Percentiles rank a stretch among this genome's conserved stretches.
These are phyloP conservation scores for Pteria penguin DNA, from an alignment of 2,888 invertebrate genomes.

Conservation along the genomic window DNA sequence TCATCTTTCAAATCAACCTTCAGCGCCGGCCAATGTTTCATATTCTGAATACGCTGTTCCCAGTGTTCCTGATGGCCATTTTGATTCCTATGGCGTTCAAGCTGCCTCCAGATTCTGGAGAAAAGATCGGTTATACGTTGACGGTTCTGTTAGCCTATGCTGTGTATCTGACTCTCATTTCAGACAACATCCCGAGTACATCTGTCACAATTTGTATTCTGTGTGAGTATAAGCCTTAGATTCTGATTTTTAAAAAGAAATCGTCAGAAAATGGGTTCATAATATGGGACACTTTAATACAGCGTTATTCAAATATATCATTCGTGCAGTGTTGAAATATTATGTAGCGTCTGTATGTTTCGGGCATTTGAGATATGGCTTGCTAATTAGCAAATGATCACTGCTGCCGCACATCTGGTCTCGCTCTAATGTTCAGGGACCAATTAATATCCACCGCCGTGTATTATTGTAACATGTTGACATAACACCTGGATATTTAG, in stretches of 20 bases:
- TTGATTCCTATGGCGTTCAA: slow-evolving; percentile 47
- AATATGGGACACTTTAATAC: too few relatives aligned
- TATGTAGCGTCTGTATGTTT: too few relatives aligned
- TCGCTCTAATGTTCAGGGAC: too few relatives aligned
- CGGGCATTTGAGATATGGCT: too few relatives aligned
- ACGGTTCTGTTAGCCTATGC: slow-evolving; percentile 38
- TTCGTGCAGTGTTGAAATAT: too few relatives aligned
- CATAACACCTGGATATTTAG: too few relatives aligned
- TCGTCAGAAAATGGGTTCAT: background rate
- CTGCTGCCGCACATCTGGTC: too few relatives aligned
- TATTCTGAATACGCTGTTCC: slow-evolving; percentile 54
- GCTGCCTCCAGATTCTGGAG: slow-evolving; percentile 39
- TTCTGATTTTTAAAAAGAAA: background rate
- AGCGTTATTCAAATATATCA: background rate
- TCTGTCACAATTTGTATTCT: slow-evolving; percentile 32
- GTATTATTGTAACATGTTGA: too few relatives aligned
- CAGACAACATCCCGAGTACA: slow-evolving; percentile 40
- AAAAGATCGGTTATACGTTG: slow-evolving; percentile 37
- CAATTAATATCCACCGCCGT: too few relatives aligned
- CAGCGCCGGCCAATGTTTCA: slow-evolving; percentile 54
- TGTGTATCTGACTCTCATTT: slow-evolving; percentile 39
- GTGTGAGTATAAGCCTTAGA: slow-evolving; percentile 24
- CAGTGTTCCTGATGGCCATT: slow-evolving; percentile 51
- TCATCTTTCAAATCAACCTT: slow-evolving; percentile 44
- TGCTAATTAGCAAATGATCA: too few relatives aligned